Conservation (phyloP, 2,797 vertebrate species). For the Acrossocheilus fasciatus region DNA sequence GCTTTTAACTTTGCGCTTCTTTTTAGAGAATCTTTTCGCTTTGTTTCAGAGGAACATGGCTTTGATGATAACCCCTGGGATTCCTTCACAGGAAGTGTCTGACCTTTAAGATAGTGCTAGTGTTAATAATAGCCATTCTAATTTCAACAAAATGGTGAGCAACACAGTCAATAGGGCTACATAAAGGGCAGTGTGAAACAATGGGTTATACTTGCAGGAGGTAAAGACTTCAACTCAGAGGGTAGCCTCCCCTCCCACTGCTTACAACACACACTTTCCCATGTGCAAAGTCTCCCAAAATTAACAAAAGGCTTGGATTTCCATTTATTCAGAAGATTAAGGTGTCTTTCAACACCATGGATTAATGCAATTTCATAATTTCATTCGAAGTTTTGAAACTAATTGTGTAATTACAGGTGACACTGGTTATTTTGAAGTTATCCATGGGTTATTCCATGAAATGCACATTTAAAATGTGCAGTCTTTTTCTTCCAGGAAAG, state of each 20-base stretch:
- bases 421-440: background rate
- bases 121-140: constrained; percentile 54
- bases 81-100: constrained; percentile 41
- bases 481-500: background rate
- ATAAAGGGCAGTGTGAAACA: constrained; percentile 45
- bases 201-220: constrained; percentile 25
- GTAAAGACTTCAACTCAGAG: background rate
- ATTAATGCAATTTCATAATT: background rate
- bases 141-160: constrained; percentile 49
- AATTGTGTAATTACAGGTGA: background rate
- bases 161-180: constrained; percentile 44
- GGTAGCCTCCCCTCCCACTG: background rate
- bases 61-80: constrained; percentile 37
- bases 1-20: constrained; percentile 3
- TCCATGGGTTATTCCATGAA: constrained; percentile 18
- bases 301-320: background rate
- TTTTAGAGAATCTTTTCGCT: constrained; percentile 32
- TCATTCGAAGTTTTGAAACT: background rate
- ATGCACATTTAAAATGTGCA: background rate
- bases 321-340: background rate
- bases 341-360: background rate
- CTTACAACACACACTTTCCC: background rate
- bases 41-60: constrained; percentile 29
- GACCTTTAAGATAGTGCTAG: constrained; percentile 52
- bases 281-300: background rate